These are phyloP conservation scores for Macquaria ambigua DNA, from an alignment of 2,113 vertebrate genomes.

Conservation along the genomic window DNA sequence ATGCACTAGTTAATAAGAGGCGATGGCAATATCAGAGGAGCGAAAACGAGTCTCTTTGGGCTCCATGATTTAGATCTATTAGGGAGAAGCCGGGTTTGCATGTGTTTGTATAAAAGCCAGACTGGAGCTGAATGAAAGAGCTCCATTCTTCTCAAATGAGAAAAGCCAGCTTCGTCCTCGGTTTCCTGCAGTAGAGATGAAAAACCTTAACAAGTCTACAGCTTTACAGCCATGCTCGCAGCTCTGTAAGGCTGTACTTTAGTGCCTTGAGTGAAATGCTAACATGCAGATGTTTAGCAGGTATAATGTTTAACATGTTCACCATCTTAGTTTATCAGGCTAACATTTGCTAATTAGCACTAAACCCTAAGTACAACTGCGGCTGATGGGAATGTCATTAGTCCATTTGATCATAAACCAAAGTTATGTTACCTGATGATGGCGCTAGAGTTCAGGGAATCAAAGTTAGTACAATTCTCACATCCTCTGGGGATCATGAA, in stretches of 20 bases:
- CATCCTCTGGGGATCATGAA: neutral
- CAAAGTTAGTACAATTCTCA: no score
- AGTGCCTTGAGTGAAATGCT: neutral
- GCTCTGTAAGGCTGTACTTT: neutral
- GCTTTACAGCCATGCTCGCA: no score
- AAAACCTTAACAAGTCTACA: neutral
- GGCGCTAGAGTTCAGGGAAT: no score
- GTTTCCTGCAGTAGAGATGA: neutral
- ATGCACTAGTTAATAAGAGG: slow-evolving; percentile 8
- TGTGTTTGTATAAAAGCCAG: neutral
- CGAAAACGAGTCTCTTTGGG: neutral
- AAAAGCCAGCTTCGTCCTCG: neutral
- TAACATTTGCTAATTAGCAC: neutral
- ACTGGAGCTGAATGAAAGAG: neutral
- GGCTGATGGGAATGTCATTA: neutral
- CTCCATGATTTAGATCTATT: slow-evolving; percentile 13
- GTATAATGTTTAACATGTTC: no score
- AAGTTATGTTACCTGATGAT: neutral
- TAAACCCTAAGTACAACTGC: neutral
- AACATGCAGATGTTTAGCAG: neutral
- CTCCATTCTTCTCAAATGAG: neutral
- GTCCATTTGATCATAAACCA: neutral
- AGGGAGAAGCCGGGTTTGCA: neutral
- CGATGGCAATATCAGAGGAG: neutral
- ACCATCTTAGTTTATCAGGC: neutral